Conservation (phyloP, 2,888 invertebrate species). For the Oscheius sp. region DNA sequence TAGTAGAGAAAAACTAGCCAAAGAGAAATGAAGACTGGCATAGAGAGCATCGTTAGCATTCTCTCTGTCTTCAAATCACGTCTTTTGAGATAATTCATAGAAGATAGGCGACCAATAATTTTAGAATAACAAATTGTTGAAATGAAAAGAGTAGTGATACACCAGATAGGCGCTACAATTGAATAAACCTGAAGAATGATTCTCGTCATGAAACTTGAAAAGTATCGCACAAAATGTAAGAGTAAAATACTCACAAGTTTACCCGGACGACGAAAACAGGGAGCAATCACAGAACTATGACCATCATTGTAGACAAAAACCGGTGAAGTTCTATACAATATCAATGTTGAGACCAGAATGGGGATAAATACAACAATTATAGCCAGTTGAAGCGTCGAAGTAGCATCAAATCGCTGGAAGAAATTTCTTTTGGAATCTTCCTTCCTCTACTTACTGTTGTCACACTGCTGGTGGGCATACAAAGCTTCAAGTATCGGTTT, state of each 20-base stretch:
- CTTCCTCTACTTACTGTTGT: slow-evolving; percentile 20
- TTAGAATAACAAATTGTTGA: slow-evolving; percentile 29
- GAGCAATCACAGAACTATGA: slow-evolving; percentile 30
- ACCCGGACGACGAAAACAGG: slow-evolving; percentile 30
- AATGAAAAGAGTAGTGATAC: slow-evolving; percentile 26
- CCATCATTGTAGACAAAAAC: slow-evolving; percentile 32
- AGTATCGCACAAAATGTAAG: background rate
- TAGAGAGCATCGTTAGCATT: slow-evolving; percentile 30
- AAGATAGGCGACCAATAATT: slow-evolving; percentile 16
- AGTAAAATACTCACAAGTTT: slow-evolving; percentile 18
- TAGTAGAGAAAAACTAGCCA: slow-evolving; percentile 32
- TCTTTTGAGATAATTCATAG: slow-evolving; percentile 23
- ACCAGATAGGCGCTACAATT: slow-evolving; percentile 27
- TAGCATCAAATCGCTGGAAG: slow-evolving; percentile 30
- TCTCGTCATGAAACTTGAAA: background rate
- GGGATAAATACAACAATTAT: slow-evolving; percentile 25
- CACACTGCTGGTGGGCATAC: slow-evolving; percentile 18
- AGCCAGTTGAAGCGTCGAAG: slow-evolving; percentile 12
- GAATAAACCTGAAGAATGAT: slow-evolving; percentile 17
- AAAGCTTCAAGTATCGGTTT: slow-evolving; percentile 29
- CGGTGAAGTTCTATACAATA: slow-evolving; percentile 20
- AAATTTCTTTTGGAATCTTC: background rate
- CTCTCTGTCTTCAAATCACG: slow-evolving; percentile 27
- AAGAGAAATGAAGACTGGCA: slow-evolving; percentile 30
- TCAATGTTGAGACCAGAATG: slow-evolving; percentile 17